A percentile compares a stretch with the other conserved stretches of the same genome.
These are phyloP conservation scores for Pachypsylla venusta DNA, from an alignment of 1,140 invertebrate genomes.

Conservation along the genomic window DNA sequence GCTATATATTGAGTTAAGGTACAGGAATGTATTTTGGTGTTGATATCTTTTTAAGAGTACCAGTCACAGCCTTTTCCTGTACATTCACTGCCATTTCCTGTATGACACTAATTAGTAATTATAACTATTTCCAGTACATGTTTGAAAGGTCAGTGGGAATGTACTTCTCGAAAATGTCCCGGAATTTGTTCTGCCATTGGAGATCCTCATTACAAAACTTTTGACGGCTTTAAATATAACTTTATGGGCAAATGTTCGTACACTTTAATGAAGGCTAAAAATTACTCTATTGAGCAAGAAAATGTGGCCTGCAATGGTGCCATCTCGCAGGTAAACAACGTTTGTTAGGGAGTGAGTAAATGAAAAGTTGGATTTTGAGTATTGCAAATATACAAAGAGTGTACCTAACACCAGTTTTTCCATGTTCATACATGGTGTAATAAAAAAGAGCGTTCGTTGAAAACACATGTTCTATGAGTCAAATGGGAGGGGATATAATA, in stretches of 20 bases:
- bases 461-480: too few relatives aligned
- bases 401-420: too few relatives aligned
- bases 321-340: constrained; percentile 54
- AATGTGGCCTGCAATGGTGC: constrained; percentile 64
- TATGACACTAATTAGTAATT: constrained; percentile 21
- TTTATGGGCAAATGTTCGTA: constrained; percentile 84
- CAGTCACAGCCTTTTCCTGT: neutral
- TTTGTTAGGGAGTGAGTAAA: too few relatives aligned
- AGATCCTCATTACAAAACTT: constrained; percentile 81
- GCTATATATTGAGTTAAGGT: too few relatives aligned
- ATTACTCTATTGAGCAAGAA: constrained; percentile 60
- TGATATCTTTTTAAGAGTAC: neutral
- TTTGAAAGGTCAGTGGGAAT: constrained; percentile 55
- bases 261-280: constrained; percentile 48
- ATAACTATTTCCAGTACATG: constrained; percentile 47
- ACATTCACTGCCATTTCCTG: neutral
- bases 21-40: too few relatives aligned
- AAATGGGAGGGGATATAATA: too few relatives aligned
- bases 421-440: too few relatives aligned
- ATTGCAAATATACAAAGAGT: too few relatives aligned
- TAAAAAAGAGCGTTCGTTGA: too few relatives aligned
- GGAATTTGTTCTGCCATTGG: constrained; percentile 63
- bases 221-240: constrained; percentile 68
- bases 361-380: too few relatives aligned
- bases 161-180: constrained; percentile 54